Conservation (phyloP, 2,797 vertebrate genomes). For the Typhlichthys subterraneus region DNA sequence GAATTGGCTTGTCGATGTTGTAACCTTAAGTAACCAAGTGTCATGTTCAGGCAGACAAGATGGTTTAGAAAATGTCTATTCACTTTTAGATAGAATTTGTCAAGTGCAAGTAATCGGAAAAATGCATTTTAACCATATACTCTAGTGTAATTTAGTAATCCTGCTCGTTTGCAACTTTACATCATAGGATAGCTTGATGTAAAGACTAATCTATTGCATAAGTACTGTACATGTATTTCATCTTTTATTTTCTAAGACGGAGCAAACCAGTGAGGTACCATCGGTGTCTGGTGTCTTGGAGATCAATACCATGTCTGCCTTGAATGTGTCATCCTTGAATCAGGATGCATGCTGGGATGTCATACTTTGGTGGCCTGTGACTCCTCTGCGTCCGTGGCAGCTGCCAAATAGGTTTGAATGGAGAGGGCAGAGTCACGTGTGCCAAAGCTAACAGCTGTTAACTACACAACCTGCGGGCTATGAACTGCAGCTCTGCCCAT, state of each 20-base stretch:
- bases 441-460: slow-evolving; percentile 84
- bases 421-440: slow-evolving; percentile 72
- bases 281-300: slow-evolving; percentile 11
- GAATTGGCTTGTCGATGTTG: slow-evolving; percentile 18
- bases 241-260: slow-evolving; percentile 20
- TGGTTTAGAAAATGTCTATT: slow-evolving; percentile 11
- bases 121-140: neutral
- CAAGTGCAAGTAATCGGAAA: neutral
- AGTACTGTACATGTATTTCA: neutral
- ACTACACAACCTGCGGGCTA: slow-evolving; percentile 81
- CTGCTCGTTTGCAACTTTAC: neutral
- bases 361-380: slow-evolving; percentile 62
- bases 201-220: neutral
- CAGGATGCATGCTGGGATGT: slow-evolving; percentile 52
- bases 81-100: neutral
- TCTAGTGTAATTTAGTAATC: neutral
- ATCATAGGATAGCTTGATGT: neutral
- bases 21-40: slow-evolving; percentile 17
- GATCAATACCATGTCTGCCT: slow-evolving; percentile 65
- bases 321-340: slow-evolving; percentile 62
- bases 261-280: slow-evolving; percentile 40
- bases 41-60: slow-evolving; percentile 14
- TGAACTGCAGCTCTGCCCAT: slow-evolving; percentile 79
- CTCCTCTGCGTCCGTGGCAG: slow-evolving; percentile 73
- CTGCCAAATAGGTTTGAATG: slow-evolving; percentile 77